A percentile compares a stretch with the other conserved stretches of the same genome.
phyloP scores from a whole-genome alignment of 35 echinoderm and acorn worm species.

The Lytechinus pictus region DNA sequence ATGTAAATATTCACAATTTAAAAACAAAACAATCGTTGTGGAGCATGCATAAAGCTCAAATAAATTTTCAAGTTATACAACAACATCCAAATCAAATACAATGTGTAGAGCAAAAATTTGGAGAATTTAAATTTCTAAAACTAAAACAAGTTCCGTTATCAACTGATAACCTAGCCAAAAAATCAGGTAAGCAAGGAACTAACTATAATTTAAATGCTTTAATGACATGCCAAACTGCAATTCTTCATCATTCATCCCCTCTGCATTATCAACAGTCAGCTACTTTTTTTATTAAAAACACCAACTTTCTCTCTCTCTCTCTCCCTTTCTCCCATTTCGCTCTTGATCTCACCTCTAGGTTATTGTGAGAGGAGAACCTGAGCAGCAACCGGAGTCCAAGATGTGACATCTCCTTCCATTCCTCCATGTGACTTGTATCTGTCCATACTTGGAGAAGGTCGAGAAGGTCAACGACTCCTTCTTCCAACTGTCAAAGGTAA shows the following conservation, averaged over 20 bases:
- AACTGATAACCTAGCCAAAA: not conserved
- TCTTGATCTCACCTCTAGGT: conserved; percentile 71
- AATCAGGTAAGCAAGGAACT: not conserved
- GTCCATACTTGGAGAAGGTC: conserved; percentile 87
- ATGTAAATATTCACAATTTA: not conserved
- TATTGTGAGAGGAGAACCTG: conserved; percentile 71
- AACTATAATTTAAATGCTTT: not conserved
- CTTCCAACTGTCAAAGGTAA: conserved; percentile 64
- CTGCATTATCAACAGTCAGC: not conserved
- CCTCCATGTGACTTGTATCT: conserved; percentile 29
- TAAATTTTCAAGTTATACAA: not conserved
- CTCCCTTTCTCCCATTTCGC: not conserved
- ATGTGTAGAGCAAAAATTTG: not conserved
- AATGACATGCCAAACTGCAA: not conserved
- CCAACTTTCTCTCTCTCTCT: not conserved
- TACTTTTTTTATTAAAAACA: not conserved
- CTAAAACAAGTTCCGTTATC: not conserved
- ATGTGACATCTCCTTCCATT: conserved; percentile 90
- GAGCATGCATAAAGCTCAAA: not conserved
- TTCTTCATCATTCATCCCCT: not conserved
- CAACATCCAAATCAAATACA: not conserved
- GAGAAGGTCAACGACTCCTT: conserved; percentile 70
- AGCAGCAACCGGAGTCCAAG: conserved; percentile 79
- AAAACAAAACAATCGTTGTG: not conserved
- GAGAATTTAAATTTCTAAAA: not conserved